Percentiles rank a stretch among this genome's conserved stretches.
Conservation (phyloP, 2,888 invertebrate genomes). For the Asteroscopus sphinx region DNA sequence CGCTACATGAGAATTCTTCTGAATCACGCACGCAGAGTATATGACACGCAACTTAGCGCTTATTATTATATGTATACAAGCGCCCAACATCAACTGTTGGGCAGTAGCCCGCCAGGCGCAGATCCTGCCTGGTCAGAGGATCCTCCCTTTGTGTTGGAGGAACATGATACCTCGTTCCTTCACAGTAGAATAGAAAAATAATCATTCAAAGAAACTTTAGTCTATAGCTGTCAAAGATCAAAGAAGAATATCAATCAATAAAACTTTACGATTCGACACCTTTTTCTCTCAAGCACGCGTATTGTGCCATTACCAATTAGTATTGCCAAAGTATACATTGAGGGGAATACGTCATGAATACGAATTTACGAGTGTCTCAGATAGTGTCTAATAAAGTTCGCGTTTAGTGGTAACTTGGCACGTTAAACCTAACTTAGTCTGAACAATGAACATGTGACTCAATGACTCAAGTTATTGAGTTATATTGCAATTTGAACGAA, state of each 20-base stretch:
- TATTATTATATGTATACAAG: no score
- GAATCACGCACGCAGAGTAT: no score
- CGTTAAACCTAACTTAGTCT: constrained; percentile 60
- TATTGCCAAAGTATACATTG: constrained; percentile 67
- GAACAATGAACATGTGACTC: constrained; percentile 47
- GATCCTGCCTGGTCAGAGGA: no score
- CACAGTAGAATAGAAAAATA: no score
- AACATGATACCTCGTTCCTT: no score
- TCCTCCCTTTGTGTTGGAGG: no score
- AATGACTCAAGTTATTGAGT: constrained; percentile 35
- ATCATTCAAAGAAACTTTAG: constrained; percentile 4
- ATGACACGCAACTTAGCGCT: no score
- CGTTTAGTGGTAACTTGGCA: constrained; percentile 73
- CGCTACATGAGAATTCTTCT: no score
- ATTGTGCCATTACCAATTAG: constrained; percentile 77
- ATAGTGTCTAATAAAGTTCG: constrained; percentile 75
- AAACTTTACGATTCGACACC: constrained; percentile 15
- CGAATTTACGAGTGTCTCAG: constrained; percentile 73
- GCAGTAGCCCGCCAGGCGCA: no score
- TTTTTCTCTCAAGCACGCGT: constrained; percentile 28
- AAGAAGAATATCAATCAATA: constrained; percentile 14
- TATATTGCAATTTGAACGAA: constrained; percentile 19
- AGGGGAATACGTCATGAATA: constrained; percentile 73
- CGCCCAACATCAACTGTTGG: no score
- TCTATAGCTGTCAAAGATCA: constrained; percentile 13